Conservation (phyloP, 2,797 vertebrate genomes). For the Loriculus beryllinus region DNA sequence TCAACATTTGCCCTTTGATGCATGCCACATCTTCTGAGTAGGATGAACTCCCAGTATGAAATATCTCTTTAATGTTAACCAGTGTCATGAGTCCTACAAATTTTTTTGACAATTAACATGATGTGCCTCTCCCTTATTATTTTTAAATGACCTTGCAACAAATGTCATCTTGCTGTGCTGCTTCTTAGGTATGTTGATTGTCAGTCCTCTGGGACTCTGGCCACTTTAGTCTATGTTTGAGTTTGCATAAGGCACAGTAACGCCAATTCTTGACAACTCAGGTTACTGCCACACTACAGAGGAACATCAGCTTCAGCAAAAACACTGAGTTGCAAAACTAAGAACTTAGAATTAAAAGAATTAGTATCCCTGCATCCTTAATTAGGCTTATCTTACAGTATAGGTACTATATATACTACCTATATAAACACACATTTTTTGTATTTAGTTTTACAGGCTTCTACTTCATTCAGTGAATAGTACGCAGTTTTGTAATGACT, state of each 20-base stretch:
- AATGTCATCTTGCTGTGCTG: not conserved
- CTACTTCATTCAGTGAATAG: not conserved
- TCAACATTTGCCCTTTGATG: not conserved
- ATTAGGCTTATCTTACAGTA: not conserved
- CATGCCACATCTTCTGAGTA: not conserved
- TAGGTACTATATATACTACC: not conserved
- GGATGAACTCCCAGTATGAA: not conserved
- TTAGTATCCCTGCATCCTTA: not conserved
- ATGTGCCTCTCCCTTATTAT: not conserved
- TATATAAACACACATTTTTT: not conserved
- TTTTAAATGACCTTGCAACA: not conserved
- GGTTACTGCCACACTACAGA: not conserved
- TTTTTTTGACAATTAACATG: not conserved
- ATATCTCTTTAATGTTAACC: not conserved
- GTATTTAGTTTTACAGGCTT: not conserved
- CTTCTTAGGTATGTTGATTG: not conserved
- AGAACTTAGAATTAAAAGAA: not conserved
- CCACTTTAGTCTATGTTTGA: not conserved
- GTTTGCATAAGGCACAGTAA: not conserved
- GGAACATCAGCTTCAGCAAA: not conserved
- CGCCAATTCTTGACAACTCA: not conserved
- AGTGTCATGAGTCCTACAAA: not conserved
- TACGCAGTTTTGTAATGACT: not conserved
- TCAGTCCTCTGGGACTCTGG: not conserved
- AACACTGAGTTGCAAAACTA: not conserved